Evolutionary conservation across 2,113 vertebrate genomes (phyloP).

Genomic region (Dendropsophus ebraccatus): DNA sequence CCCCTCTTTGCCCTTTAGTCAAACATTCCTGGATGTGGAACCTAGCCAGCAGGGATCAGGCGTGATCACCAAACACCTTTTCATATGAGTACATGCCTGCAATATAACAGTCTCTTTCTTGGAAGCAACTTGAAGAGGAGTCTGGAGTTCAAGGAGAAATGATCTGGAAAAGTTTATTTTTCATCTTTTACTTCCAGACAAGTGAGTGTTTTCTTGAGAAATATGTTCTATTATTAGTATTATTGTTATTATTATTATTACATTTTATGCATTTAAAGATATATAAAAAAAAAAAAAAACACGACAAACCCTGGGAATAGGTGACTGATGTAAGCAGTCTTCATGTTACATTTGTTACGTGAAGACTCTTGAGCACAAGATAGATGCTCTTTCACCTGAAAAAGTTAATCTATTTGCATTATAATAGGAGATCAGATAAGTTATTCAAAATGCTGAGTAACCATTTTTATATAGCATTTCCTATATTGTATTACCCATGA

Average conservation of each 20-base stretch:
- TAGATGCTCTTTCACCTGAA: neutral
- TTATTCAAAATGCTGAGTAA: neutral
- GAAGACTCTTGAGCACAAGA: neutral
- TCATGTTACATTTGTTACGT: neutral
- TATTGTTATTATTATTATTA: neutral
- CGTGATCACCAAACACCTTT: conserved; percentile 42
- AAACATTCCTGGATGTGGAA: conserved; percentile 31
- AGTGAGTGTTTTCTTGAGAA: conserved; percentile 40
- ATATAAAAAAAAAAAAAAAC: neutral
- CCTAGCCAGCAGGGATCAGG: conserved; percentile 49
- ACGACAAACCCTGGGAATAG: neutral
- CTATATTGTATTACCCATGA: neutral
- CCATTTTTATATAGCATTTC: neutral
- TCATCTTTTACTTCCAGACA: conserved; percentile 35
- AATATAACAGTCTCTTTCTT: conserved; percentile 17
- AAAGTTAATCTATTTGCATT: conserved; percentile 22
- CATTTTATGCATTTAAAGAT: neutral
- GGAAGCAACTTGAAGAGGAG: conserved; percentile 31
- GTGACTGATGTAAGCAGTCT: neutral
- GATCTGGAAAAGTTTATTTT: conserved; percentile 42
- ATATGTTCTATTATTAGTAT: neutral
- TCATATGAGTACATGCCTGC: conserved; percentile 6
- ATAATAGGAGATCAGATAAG: neutral
- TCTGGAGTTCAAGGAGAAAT: conserved; percentile 23
- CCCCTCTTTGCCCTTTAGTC: conserved; percentile 44